Evolutionary conservation across 2,113 vertebrate genomes (phyloP), one percentile per base, ranked within the genome.

Genomic region (Furnarius figulus): DNA sequence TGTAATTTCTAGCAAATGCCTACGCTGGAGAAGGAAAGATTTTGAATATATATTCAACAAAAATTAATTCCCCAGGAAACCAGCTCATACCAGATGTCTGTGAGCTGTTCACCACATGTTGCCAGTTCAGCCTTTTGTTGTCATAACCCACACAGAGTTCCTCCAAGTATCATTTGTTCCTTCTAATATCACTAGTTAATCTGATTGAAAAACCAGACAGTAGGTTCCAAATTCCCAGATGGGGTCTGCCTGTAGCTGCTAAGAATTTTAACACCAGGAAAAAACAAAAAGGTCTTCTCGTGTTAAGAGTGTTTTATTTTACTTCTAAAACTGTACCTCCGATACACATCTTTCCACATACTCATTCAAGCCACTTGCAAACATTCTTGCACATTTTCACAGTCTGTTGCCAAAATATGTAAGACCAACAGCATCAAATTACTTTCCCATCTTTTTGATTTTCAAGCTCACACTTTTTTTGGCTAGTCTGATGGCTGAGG

Each of bases 201-300:
- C 80, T 77, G 78, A 94, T 77, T 78, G 79, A 92, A 97, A 92
- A 86, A 95, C 61, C 88, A 83, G 68, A 75, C 27, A 70, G 89
- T 80, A 95, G 62, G n/a, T 58, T 63, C n/a, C 49, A 89, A 63
- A 87, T 88, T 89, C 92, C 89, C 88, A 89, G 70, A 85, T 63
- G 84, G 40, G 23, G 65, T 82, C 80, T 94, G 66, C n/a, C 77
- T 58, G 50, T 91, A 68, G 77, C 86, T 93, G 95, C 91, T 94
- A 92, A 89, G 86, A 92, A 90, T 93, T 89, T 94, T 95, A 90
- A 85, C 88, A 79, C 78, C 77, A 95, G 93, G 83, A 93, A 92
- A 97, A 94, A 94, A 83, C 58, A 87, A 78, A 93, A 91, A 86
- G 71, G 25, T 71, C 82, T 80, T 77, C 89, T 94, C 65, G 33